Evolutionary conservation across 2,797 vertebrate genomes (phyloP), one percentile per base, ranked within the genome.

Genomic region (Fundulus diaphanus): DNA sequence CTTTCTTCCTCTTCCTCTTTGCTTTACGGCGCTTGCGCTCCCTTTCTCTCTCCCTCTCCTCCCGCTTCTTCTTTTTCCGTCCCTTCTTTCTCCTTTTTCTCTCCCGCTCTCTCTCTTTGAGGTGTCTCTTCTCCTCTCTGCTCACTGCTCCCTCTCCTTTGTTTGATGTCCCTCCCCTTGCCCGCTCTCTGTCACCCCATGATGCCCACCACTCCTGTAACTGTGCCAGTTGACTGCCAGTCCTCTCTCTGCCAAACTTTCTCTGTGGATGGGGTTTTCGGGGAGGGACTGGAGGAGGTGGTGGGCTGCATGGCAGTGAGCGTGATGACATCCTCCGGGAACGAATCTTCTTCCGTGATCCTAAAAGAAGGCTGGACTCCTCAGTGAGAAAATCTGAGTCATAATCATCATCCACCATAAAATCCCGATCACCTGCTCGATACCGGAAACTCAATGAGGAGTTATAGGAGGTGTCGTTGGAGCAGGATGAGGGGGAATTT

Each of bases 131-230:
- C 40, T 93, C 92, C 1, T 88, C 88, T 81, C 83, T 87, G 3
- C 79, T 83, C 40, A 74, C 82, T 56, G 29, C 85, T 70, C 82
- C 82, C 16, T 90, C 78, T 73, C 82, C 83, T 20, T 82, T 87
- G 24, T 52, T 79, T 22, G 82, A 74, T n/a, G 80, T 75, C n/a
- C 80, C 83, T 44, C 74, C 77, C 29, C 88, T 92, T 0, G 46
- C 85, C 70, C 91, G 83, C 35, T 96, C 94, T 79, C 94, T 90
- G 70, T 95, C 95, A 0, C 91, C 95, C 95, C 95, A 96, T 0
- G 93, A 95, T 8, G 94, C 93, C 95, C 95, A 96, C 95, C 95
- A 96, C 79, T 96, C 95, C 85, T 95, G 95, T 70, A 96, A 84
- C 27, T 96, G 95, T 13, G 94, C 94, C 63, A 96, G 79, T 78